Evolutionary conservation across 2,797 vertebrate species (phyloP), one percentile per base, ranked within the genome.

Genomic region (Hafferia zeledoni): DNA sequence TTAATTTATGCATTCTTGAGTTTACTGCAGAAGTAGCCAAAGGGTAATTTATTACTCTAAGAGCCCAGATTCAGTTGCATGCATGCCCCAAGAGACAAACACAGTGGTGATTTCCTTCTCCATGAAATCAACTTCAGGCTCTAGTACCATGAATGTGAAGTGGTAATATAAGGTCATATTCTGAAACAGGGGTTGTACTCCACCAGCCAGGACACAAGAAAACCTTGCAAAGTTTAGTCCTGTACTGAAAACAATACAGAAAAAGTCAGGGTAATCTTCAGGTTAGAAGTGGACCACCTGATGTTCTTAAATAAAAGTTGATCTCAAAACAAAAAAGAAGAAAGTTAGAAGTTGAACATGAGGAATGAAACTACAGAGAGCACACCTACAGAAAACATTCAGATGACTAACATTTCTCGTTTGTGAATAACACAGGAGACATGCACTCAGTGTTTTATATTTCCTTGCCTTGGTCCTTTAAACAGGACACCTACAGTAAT

Each of bases 1-100:
- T 96, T 96, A 95, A 95, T 93, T 89, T 89, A 91, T 92, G 82
- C 83, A 92, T 86, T 94, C 69, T 86, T 86, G 79, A 93, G 75
- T 88, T 96, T 91, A 92, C 72, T 80, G 81, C 1, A 10, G 60
- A 92, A 90, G 52, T 77, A 89, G 92, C 92, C 78, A 87, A 95
- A 90, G 89, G 89, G 82, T 74, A 88, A 95, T 92, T 91, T 76
- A 87, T 94, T 94, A 94, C 94, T 93, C 76, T 90, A 77, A 94
- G 71, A 95, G 70, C 46, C 80, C 69, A 76, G 80, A 88, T 93
- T 92, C 52, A 63, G 76, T 47, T 84, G 56, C 39, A 83, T 41
- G 72, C 13, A 35, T 71, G 68, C 41, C 89, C 56, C 24, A 12
- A 92, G 91, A 93, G 76, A 89, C 59, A 92, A 85, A 88, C 2